Evolutionary conservation across 1,140 invertebrate genomes (phyloP).

Genomic region (Tachypleus tridentatus): DNA sequence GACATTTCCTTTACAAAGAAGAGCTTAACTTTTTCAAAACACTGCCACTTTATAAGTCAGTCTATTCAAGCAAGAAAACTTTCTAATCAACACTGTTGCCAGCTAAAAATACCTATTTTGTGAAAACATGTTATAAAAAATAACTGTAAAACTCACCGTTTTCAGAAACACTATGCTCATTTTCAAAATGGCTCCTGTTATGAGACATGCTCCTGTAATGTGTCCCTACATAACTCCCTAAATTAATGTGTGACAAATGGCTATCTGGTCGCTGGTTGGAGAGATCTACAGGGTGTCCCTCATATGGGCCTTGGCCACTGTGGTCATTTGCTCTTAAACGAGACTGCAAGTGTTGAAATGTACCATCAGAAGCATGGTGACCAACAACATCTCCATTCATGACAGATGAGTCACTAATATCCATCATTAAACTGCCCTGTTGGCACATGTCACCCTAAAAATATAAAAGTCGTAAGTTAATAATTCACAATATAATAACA

Average conservation of each 20-base stretch:
- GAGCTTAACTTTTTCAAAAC: too few species aligned
- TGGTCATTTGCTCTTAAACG: neutral
- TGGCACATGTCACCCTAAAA: too few species aligned
- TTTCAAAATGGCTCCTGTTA: slow-evolving; percentile 9
- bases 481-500: too few species aligned
- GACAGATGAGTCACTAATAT: too few species aligned
- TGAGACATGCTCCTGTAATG: slow-evolving; percentile 7
- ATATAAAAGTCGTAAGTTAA: too few species aligned
- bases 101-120: too few species aligned
- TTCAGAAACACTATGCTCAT: slow-evolving; percentile 18
- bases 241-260: slow-evolving; percentile 13
- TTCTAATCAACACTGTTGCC: too few species aligned
- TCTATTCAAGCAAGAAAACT: too few species aligned
- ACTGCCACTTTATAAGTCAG: too few species aligned
- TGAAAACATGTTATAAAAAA: neutral
- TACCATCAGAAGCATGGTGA: neutral
- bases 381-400: slow-evolving; percentile 7
- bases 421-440: too few species aligned
- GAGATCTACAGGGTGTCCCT: slow-evolving; percentile 23
- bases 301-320: slow-evolving; percentile 9
- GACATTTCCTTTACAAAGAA: too few species aligned
- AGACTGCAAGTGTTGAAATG: too few species aligned
- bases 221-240: slow-evolving; percentile 7
- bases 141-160: slow-evolving; percentile 14
- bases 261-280: slow-evolving; percentile 21